Conservation (phyloP, 2,113 vertebrate species). For the Oryzias woworae region DNA sequence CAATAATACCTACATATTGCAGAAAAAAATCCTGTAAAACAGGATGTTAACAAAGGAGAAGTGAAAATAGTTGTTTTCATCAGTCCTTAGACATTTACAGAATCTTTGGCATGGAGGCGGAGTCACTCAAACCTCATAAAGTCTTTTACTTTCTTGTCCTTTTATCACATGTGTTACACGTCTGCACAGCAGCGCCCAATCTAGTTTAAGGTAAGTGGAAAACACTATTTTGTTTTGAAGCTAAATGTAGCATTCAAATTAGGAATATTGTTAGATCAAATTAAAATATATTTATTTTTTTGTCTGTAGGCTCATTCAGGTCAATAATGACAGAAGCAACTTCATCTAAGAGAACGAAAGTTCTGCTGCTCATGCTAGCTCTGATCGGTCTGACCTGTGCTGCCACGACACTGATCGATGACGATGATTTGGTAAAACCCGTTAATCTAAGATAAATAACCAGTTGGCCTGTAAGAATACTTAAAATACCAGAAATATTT, state of each 20-base stretch:
- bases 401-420: not conserved
- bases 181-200: not conserved
- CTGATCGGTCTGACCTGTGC: conserved; percentile 12
- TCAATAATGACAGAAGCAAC: conserved; percentile 9
- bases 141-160: not conserved
- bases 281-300: not conserved
- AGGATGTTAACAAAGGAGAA: too few species aligned
- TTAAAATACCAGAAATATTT: not conserved
- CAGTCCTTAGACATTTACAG: not conserved
- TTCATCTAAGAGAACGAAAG: not conserved
- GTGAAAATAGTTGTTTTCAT: too few species aligned
- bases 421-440: not conserved
- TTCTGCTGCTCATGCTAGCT: not conserved
- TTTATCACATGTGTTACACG: accelerated
- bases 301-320: not conserved
- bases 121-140: not conserved
- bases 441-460: not conserved
- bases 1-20: too few species aligned
- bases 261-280: too few species aligned
- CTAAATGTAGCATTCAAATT: too few species aligned
- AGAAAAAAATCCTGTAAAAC: too few species aligned
- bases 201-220: not conserved
- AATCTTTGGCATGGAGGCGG: not conserved
- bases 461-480: not conserved
- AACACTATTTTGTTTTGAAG: not conserved